Evolutionary conservation across 1,140 invertebrate genomes (phyloP).

Genomic region (Ceratoteleas bidentatus): DNA sequence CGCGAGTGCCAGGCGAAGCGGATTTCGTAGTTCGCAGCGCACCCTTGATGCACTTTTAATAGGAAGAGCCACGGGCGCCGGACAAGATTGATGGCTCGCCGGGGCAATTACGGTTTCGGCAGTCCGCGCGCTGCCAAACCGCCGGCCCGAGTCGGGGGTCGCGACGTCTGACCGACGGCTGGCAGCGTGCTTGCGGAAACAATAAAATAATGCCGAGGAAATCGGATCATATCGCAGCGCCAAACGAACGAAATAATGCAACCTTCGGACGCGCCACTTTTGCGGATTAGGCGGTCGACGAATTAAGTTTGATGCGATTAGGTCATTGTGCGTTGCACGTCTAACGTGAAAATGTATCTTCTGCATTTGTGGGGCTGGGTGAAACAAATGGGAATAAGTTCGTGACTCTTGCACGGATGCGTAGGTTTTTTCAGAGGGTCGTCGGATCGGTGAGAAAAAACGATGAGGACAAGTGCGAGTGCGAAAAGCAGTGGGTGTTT

Average conservation of each 20-base stretch:
- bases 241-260: no score
- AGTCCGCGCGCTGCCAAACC: slow-evolving; percentile 37
- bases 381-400: background rate
- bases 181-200: no score
- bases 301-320: slow-evolving; percentile 1
- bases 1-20: slow-evolving; percentile 72
- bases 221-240: no score
- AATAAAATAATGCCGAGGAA: no score
- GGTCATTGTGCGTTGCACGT: background rate
- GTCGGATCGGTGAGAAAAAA: no score
- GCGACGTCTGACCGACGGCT: slow-evolving; percentile 28
- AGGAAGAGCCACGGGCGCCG: slow-evolving; percentile 72
- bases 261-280: no score
- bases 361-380: no score
- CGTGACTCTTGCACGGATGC: no score
- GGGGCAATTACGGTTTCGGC: slow-evolving; percentile 74
- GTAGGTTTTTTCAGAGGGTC: no score
- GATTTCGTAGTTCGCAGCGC: slow-evolving; percentile 73
- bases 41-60: slow-evolving; percentile 80
- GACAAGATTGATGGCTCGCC: slow-evolving; percentile 79
- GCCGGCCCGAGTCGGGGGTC: slow-evolving; percentile 5
- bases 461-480: no score
- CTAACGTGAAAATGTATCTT: background rate
- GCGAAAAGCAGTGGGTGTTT: no score
- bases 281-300: no score